Conservation (phyloP, 2,888 invertebrate genomes). For the Leptinotarsa peninsularis region DNA sequence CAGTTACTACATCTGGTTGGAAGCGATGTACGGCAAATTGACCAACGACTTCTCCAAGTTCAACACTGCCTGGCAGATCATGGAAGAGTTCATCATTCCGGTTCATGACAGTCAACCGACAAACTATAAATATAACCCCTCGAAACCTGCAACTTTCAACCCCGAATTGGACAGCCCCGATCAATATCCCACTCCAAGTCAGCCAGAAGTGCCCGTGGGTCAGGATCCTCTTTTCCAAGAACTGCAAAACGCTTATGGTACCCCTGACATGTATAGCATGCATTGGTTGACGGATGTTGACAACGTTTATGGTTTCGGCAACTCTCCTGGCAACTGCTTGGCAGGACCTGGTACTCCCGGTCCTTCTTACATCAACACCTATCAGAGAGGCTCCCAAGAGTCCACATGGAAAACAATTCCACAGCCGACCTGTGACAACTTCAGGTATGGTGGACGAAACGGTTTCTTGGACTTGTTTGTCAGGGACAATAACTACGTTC, state of each 20-base stretch:
- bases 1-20: constrained; percentile 51
- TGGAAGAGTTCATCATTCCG: constrained; percentile 51
- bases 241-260: constrained; percentile 45
- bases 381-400: constrained; percentile 51
- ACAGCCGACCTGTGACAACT: constrained; percentile 50
- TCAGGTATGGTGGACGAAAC: constrained; percentile 48
- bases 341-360: constrained; percentile 44
- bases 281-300: constrained; percentile 53
- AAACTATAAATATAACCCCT: constrained; percentile 44
- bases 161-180: constrained; percentile 47
- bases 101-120: constrained; percentile 45
- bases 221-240: constrained; percentile 50
- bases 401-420: constrained; percentile 53
- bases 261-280: constrained; percentile 47
- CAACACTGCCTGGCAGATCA: constrained; percentile 47
- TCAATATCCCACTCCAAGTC: constrained; percentile 47
- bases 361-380: constrained; percentile 51
- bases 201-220: constrained; percentile 41
- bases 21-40: constrained; percentile 49
- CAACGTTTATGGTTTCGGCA: constrained; percentile 51
- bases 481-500: constrained; percentile 49
- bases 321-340: constrained; percentile 43
- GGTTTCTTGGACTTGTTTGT: constrained; percentile 48
- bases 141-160: constrained; percentile 48
- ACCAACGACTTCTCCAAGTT: constrained; percentile 49